Evolutionary conservation across 2,113 vertebrate species (phyloP).

Genomic region (Ellobius talpinus): DNA sequence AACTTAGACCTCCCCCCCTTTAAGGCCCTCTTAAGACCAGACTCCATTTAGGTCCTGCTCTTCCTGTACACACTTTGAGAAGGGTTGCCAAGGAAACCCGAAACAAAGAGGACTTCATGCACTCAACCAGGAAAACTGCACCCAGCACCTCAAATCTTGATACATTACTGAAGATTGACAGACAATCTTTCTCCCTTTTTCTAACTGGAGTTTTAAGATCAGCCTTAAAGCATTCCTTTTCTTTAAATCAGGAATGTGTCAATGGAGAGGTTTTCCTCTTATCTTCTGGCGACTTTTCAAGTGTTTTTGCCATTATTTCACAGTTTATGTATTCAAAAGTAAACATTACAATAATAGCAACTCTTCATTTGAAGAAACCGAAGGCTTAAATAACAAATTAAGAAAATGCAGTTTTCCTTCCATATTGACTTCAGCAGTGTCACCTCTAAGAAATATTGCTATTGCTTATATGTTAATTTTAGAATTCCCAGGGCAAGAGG

Average conservation of each 20-base stretch:
- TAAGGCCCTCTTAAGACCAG: slow-evolving; percentile 84
- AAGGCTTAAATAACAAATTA: slow-evolving; percentile 68
- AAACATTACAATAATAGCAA: slow-evolving; percentile 74
- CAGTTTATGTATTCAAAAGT: slow-evolving; percentile 79
- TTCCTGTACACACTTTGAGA: slow-evolving; percentile 79
- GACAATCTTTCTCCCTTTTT: slow-evolving; percentile 64
- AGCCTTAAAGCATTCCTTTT: slow-evolving; percentile 56
- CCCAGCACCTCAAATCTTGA: slow-evolving; percentile 77
- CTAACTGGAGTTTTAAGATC: slow-evolving; percentile 67
- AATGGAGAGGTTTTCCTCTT: slow-evolving; percentile 48
- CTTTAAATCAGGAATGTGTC: slow-evolving; percentile 42
- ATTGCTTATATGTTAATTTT: slow-evolving; percentile 63
- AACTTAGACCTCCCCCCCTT: slow-evolving; percentile 76
- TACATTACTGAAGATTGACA: slow-evolving; percentile 69
- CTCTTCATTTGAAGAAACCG: slow-evolving; percentile 62
- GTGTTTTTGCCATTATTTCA: slow-evolving; percentile 79
- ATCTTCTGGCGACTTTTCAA: slow-evolving; percentile 80
- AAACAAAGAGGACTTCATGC: slow-evolving; percentile 79
- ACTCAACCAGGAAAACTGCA: slow-evolving; percentile 80
- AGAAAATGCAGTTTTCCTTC: slow-evolving; percentile 71
- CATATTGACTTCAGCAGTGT: slow-evolving; percentile 54
- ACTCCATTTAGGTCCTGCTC: slow-evolving; percentile 83
- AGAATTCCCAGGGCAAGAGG: slow-evolving; percentile 48
- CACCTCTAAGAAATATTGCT: slow-evolving; percentile 74
- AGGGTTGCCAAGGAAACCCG: slow-evolving; percentile 87